Conservation (phyloP, 2,113 vertebrate species). For the Corvus hawaiiensis region DNA sequence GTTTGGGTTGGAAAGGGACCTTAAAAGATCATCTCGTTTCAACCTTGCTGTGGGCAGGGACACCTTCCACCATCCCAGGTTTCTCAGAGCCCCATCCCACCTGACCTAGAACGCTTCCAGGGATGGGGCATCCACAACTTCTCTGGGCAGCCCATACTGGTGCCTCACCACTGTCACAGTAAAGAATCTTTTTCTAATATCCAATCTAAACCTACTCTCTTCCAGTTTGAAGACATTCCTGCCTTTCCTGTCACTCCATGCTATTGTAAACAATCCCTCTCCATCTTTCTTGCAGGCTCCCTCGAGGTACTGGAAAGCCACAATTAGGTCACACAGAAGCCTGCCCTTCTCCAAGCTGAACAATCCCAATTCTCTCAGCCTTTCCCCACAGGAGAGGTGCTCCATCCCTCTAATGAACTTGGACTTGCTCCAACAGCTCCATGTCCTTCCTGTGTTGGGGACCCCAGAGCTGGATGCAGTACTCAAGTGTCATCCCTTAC, state of each 20-base stretch:
- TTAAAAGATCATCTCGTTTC: neutral
- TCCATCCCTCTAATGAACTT: neutral
- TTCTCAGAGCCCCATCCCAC: neutral
- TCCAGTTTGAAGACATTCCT: neutral
- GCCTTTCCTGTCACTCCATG: neutral
- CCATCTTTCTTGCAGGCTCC: neutral
- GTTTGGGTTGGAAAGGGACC: neutral
- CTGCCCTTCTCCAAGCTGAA: neutral
- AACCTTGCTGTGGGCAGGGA: neutral
- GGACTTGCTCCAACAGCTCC: neutral
- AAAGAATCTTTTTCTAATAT: neutral
- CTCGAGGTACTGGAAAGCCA: neutral
- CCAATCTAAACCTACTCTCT: neutral
- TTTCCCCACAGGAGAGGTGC: neutral
- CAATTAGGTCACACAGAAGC: neutral
- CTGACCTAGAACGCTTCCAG: neutral
- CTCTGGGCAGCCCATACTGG: neutral
- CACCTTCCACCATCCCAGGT: neutral
- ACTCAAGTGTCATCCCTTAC: neutral
- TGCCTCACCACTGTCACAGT: neutral
- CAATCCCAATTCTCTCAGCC: neutral
- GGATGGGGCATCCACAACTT: neutral
- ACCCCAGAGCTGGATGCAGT: neutral
- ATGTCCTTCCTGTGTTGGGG: neutral
- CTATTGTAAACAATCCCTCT: neutral